Evolutionary conservation across 1,140 invertebrate species (phyloP).

Genomic region (Cherax quadricarinatus): DNA sequence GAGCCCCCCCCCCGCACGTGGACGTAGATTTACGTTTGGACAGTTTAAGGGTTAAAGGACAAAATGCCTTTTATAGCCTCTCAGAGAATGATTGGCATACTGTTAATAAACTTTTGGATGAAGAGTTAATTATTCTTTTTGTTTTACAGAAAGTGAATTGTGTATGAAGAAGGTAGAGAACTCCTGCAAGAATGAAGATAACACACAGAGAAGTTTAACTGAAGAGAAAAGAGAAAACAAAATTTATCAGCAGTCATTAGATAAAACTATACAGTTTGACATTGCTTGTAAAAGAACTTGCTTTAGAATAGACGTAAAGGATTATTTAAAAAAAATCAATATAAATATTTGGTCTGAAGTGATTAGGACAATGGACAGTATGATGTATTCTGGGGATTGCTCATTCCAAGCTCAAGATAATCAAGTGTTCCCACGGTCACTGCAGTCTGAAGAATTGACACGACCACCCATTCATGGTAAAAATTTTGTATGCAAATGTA

Average conservation of each 20-base stretch:
- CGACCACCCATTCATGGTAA: constrained; percentile 20
- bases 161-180: neutral
- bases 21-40: no score
- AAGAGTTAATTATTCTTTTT: neutral
- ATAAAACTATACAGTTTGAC: neutral
- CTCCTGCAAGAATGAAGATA: neutral
- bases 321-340: neutral
- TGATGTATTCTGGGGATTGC: neutral
- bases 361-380: constrained; percentile 1
- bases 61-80: no score
- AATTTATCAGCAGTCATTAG: neutral
- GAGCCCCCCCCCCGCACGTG: no score
- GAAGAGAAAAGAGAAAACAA: neutral
- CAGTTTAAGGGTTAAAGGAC: no score
- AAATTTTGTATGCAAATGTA: constrained; percentile 82
- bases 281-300: neutral
- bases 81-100: no score
- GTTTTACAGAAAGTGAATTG: neutral
- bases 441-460: constrained; percentile 25
- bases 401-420: neutral
- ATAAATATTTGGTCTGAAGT: neutral
- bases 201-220: neutral
- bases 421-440: neutral
- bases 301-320: neutral
- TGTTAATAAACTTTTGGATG: neutral